A percentile compares a stretch with the other conserved stretches of the same genome.
These are phyloP conservation scores for Archegozetes longisetosus DNA, from an alignment of 1,140 invertebrate species.

Conservation along the genomic window DNA sequence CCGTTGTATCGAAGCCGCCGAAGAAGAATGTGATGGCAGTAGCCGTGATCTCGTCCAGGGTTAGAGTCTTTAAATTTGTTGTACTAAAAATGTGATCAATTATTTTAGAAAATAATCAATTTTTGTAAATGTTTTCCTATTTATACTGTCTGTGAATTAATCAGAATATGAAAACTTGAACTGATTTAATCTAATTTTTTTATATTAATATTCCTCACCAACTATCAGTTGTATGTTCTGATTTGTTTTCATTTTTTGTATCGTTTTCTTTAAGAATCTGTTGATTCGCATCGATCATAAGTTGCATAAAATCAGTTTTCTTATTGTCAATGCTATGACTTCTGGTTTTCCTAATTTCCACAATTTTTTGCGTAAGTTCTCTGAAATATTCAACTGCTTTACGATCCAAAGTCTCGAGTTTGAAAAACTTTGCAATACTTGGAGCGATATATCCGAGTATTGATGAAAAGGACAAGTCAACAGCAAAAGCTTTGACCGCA, in stretches of 20 bases:
- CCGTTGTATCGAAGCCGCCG: conserved; percentile 46
- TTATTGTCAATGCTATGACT: neutral
- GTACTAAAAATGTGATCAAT: too few relatives aligned
- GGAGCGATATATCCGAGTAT: conserved; percentile 1
- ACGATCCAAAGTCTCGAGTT: neutral
- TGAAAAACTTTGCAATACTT: neutral
- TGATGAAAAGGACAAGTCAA: conserved; percentile 3
- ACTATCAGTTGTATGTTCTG: too few relatives aligned
- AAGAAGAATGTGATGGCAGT: conserved; percentile 46
- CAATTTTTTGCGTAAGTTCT: conserved; percentile 7
- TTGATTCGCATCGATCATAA: too few relatives aligned
- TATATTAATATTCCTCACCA: too few relatives aligned
- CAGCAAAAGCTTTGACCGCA: conserved; percentile 22
- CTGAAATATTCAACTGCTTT: conserved; percentile 13
- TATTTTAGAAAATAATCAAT: too few relatives aligned
- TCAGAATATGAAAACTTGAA: too few relatives aligned
- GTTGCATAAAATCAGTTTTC: neutral
- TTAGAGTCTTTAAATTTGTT: too few relatives aligned
- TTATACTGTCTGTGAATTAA: too few relatives aligned
- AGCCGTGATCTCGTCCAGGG: conserved; percentile 36
- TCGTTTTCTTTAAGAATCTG: too few relatives aligned
- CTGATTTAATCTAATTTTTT: too few relatives aligned
- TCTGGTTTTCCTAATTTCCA: conserved; percentile 4
- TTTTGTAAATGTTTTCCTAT: too few relatives aligned
- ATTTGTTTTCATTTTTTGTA: too few relatives aligned